Conservation (phyloP, 2,797 vertebrate species). For the Chelon labrosus region DNA sequence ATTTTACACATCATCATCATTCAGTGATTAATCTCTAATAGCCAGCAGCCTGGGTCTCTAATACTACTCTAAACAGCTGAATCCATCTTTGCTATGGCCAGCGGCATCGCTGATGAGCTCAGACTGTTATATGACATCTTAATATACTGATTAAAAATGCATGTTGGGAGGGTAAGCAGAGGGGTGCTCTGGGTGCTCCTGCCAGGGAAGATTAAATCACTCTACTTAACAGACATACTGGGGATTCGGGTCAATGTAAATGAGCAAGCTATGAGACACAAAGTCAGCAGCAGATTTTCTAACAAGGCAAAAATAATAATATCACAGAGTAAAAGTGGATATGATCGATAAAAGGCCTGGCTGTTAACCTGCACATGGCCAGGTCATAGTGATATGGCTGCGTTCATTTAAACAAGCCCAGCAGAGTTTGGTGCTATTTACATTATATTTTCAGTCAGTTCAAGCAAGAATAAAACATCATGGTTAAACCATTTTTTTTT, state of each 20-base stretch:
- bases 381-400: not conserved
- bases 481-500: not conserved
- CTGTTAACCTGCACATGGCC: not conserved
- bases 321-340: slow-evolving; percentile 20
- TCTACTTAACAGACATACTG: slow-evolving; percentile 69
- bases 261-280: slow-evolving; percentile 65
- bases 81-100: slow-evolving; percentile 84
- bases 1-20: slow-evolving; percentile 76
- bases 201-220: slow-evolving; percentile 80
- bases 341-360: slow-evolving; percentile 35
- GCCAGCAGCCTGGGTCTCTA: slow-evolving; percentile 76
- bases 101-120: slow-evolving; percentile 83
- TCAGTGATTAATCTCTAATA: slow-evolving; percentile 77
- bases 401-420: slow-evolving; percentile 5
- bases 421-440: slow-evolving; percentile 6
- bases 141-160: slow-evolving; percentile 85
- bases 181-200: slow-evolving; percentile 74
- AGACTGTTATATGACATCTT: slow-evolving; percentile 85
- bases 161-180: slow-evolving; percentile 77
- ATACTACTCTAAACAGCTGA: slow-evolving; percentile 83
- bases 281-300: slow-evolving; percentile 49
- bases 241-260: slow-evolving; percentile 80
- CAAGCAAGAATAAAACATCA: not conserved
- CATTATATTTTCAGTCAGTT: slow-evolving; percentile 23
- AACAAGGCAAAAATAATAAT: slow-evolving; percentile 29